phyloP scores from a whole-genome alignment of 2,113 vertebrate species.

The Antechinus stuartii region DNA sequence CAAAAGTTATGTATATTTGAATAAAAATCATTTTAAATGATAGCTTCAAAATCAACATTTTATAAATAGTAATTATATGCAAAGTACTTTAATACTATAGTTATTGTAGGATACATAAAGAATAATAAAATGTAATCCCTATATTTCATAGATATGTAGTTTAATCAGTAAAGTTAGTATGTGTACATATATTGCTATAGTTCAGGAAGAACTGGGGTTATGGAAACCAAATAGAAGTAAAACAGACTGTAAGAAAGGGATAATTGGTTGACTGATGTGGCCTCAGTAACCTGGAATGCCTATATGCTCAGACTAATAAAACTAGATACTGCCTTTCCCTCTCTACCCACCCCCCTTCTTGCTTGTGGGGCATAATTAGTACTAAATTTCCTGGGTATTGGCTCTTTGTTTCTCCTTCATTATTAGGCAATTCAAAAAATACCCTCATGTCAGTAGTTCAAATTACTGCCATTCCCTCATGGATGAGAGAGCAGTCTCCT shows the following conservation, averaged over 20 bases:
- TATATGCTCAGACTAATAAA: neutral
- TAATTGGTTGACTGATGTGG: neutral
- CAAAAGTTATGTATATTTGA: neutral
- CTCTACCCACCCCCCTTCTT: neutral
- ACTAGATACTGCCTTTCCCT: neutral
- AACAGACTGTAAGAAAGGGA: neutral
- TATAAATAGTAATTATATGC: neutral
- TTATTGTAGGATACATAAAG: neutral
- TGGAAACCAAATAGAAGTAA: neutral
- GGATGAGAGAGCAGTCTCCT: neutral
- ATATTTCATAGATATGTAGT: neutral
- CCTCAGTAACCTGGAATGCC: neutral
- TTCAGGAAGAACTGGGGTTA: neutral
- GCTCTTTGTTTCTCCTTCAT: neutral
- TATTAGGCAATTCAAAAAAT: neutral
- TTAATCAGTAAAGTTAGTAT: neutral
- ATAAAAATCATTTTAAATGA: constrained; percentile 13
- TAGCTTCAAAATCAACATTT: neutral
- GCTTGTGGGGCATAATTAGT: neutral
- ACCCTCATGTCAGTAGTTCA: neutral
- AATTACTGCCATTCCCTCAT: neutral
- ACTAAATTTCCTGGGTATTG: neutral
- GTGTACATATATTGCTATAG: neutral
- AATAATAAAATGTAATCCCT: neutral
- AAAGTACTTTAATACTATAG: neutral